Percentiles rank a stretch among this genome's conserved stretches.
Evolutionary conservation across 1,140 invertebrate genomes (phyloP).

Genomic region (Choristoneura fumiferana): DNA sequence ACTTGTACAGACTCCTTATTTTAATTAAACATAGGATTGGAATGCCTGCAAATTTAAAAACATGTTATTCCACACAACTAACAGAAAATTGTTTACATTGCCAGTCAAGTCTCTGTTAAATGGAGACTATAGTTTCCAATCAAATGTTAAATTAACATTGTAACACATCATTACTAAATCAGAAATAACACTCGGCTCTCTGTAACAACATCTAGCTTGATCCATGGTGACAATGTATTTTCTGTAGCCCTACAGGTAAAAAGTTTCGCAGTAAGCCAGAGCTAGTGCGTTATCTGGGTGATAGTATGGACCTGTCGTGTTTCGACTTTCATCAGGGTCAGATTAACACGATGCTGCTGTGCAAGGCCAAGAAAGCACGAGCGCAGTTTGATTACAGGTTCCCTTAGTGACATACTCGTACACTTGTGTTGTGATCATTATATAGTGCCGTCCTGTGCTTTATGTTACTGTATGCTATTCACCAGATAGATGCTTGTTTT

Average conservation of each 20-base stretch:
- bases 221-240: conserved; percentile 60
- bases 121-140: not conserved
- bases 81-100: too few species aligned
- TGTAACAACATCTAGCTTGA: conserved; percentile 33
- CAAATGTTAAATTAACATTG: conserved; percentile 24
- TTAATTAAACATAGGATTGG: not conserved
- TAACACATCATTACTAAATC: conserved; percentile 42
- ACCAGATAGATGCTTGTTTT: conserved; percentile 42
- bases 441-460: conserved; percentile 66
- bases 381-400: conserved; percentile 84
- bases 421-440: conserved; percentile 74
- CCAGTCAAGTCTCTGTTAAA: too few species aligned
- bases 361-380: conserved; percentile 83
- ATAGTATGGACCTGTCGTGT: conserved; percentile 87
- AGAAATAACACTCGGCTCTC: conserved; percentile 49
- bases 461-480: conserved; percentile 56
- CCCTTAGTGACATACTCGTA: conserved; percentile 63
- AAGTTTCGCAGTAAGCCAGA: conserved; percentile 91
- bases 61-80: not conserved
- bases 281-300: conserved; percentile 87
- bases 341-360: conserved; percentile 81
- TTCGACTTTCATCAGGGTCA: conserved; percentile 92
- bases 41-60: not conserved
- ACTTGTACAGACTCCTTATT: not conserved
- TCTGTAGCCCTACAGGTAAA: conserved; percentile 86